Conservation (phyloP, 2,113 vertebrate genomes). For the Pyxicephalus adspersus region DNA sequence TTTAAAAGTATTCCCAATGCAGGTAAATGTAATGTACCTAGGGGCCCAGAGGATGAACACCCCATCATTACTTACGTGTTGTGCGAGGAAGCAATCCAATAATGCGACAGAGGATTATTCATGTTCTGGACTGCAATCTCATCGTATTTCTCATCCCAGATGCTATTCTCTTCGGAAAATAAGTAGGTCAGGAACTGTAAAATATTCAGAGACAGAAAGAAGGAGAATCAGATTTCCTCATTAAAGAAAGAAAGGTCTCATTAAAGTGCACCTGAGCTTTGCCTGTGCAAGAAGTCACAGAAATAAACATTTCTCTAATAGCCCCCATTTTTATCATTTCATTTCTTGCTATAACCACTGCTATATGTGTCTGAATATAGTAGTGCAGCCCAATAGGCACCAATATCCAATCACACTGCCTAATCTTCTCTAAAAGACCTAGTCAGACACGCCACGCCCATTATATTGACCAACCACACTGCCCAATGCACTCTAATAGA, state of each 20-base stretch:
- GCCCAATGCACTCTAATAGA: too few species aligned
- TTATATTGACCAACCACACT: too few species aligned
- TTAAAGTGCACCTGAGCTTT: too few species aligned
- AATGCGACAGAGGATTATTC: conserved; percentile 97
- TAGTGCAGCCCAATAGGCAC: too few species aligned
- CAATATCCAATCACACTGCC: too few species aligned
- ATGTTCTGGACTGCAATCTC: conserved; percentile 83
- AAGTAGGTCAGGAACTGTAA: conserved; percentile 90
- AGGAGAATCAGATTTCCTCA: neutral
- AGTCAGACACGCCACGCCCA: too few species aligned
- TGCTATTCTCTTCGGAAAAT: conserved; percentile 94
- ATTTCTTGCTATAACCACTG: too few species aligned
- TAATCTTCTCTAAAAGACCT: too few species aligned
- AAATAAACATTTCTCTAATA: too few species aligned
- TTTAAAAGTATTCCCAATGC: neutral
- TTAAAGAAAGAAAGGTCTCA: neutral
- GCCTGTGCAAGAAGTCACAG: too few species aligned
- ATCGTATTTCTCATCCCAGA: conserved; percentile 91
- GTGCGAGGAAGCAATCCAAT: conserved; percentile 97
- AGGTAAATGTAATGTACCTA: neutral
- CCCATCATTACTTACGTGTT: conserved; percentile 83
- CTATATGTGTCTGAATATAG: too few species aligned
- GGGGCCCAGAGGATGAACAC: neutral
- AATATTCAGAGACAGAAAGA: conserved; percentile 8
- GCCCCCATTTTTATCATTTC: too few species aligned